Evolutionary conservation across 2,888 invertebrate species (phyloP).

Genomic region (Tachina grossa): DNA sequence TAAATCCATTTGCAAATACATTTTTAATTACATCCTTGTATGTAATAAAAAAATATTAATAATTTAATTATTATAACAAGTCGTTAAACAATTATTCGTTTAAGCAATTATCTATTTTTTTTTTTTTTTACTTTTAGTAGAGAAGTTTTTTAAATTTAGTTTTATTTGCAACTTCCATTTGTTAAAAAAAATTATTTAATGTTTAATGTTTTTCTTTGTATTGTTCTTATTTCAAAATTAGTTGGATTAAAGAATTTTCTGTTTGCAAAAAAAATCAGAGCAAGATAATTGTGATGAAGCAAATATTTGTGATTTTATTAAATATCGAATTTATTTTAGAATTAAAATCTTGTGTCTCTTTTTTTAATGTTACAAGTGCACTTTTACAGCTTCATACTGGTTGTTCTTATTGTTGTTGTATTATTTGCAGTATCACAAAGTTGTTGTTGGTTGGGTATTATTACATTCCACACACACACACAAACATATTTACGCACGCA

Average conservation of each 20-base stretch:
- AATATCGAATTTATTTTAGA: conserved; percentile 41
- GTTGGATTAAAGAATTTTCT: conserved; percentile 31
- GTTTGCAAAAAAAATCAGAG: conserved; percentile 7
- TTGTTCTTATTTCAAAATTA: conserved; percentile 2
- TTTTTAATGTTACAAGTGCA: conserved; percentile 60
- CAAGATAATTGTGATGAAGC: not conserved
- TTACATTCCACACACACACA: conserved; percentile 12
- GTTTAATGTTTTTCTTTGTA: conserved; percentile 1
- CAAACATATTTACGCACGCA: not conserved
- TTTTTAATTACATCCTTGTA: conserved; percentile 65
- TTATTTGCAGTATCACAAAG: conserved; percentile 31
- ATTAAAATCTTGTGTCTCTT: conserved; percentile 4
- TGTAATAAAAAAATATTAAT: conserved; percentile 49
- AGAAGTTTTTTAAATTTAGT: not conserved
- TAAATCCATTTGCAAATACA: conserved; percentile 74
- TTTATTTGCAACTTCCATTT: conserved; percentile 15
- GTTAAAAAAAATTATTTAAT: conserved; percentile 12
- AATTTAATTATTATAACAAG: conserved; percentile 22
- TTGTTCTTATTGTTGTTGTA: conserved; percentile 36
- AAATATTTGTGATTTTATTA: conserved; percentile 40
- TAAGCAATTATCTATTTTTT: conserved; percentile 15
- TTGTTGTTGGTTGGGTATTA: conserved; percentile 32
- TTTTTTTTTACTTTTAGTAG: not conserved
- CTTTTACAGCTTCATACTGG: conserved; percentile 64
- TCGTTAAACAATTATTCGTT: conserved; percentile 35